A percentile compares a stretch with the other conserved stretches of the same genome.
Evolutionary conservation across 2,797 vertebrate genomes (phyloP).

Genomic region (Euthynnus affinis): DNA sequence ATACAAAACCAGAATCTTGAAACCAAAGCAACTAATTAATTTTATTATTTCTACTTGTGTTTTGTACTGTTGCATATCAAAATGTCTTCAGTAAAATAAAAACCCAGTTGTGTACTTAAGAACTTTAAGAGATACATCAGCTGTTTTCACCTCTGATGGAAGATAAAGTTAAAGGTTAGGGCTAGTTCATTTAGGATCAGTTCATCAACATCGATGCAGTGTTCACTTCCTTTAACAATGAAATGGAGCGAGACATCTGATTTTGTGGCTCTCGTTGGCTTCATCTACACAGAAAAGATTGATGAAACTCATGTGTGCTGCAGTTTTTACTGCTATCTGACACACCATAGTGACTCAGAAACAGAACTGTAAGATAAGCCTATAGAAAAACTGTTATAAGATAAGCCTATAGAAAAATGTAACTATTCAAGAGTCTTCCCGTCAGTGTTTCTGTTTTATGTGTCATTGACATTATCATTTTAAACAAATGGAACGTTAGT

Average conservation of each 20-base stretch:
- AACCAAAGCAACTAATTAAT: neutral
- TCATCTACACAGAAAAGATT: neutral
- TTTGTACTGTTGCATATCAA: neutral
- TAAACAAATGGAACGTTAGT: neutral
- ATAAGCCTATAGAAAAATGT: too few species aligned
- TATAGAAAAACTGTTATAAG: too few species aligned
- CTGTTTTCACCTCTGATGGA: neutral
- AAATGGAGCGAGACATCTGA: neutral
- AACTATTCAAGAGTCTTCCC: neutral
- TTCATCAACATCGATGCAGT: neutral
- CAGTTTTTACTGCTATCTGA: neutral
- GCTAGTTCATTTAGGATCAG: neutral
- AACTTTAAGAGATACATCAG: neutral
- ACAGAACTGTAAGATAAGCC: neutral
- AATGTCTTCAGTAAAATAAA: neutral
- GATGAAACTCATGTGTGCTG: neutral
- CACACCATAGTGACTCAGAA: neutral
- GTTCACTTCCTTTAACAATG: constrained; percentile 5
- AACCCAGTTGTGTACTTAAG: neutral
- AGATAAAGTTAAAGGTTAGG: neutral
- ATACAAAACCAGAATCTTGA: too few species aligned
- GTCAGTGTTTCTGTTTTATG: neutral
- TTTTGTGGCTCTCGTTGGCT: neutral
- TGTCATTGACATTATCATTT: neutral
- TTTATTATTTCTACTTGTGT: neutral